These are phyloP conservation scores for Aix galericulata DNA, from an alignment of 2,113 vertebrate species.

Conservation along the genomic window DNA sequence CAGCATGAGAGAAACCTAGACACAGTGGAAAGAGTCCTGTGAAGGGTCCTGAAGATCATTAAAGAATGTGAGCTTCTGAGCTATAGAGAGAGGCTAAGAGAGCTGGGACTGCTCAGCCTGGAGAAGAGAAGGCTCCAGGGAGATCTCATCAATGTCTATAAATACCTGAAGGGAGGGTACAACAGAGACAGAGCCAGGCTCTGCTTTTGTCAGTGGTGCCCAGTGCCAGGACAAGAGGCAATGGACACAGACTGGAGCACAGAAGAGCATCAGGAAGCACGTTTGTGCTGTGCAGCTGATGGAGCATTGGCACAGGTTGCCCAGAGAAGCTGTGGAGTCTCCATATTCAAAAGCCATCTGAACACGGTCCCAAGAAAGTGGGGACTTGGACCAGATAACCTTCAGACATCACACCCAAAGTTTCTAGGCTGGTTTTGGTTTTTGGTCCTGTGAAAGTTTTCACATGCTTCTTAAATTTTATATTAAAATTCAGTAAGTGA, in stretches of 20 bases:
- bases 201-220: not conserved
- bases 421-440: not conserved
- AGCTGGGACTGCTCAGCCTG: not conserved
- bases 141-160: not conserved
- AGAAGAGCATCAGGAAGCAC: not conserved
- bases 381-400: not conserved
- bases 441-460: not conserved
- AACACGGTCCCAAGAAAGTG: fast-evolving
- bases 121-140: not conserved
- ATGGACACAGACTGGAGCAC: not conserved
- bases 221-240: not conserved
- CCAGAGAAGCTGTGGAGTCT: not conserved
- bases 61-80: not conserved
- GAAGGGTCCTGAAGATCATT: not conserved
- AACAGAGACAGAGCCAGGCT: not conserved
- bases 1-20: not conserved
- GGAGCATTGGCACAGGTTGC: not conserved
- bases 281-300: not conserved
- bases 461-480: not conserved
- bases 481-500: not conserved
- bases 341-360: not conserved
- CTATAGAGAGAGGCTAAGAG: not conserved
- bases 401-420: not conserved
- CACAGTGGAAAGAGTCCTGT: not conserved
- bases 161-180: not conserved